Percentiles rank a stretch among this genome's conserved stretches.
Evolutionary conservation across 2,113 vertebrate genomes (phyloP).

Genomic region (Atractosteus spatula): DNA sequence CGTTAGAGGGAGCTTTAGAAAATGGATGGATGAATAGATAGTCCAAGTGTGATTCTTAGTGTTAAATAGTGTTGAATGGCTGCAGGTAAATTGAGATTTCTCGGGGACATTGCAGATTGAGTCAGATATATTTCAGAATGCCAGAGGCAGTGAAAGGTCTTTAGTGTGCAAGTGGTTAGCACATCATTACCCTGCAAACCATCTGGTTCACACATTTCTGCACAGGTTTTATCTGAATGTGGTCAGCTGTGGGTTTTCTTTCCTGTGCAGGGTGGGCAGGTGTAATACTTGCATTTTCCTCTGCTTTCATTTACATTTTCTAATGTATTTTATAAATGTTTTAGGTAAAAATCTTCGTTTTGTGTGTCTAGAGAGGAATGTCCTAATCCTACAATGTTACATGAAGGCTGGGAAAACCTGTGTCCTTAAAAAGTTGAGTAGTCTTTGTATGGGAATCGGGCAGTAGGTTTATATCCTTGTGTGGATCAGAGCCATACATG

Average conservation of each 20-base stretch:
- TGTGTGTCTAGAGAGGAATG: no score
- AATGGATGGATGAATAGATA: no score
- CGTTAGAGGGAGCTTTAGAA: no score
- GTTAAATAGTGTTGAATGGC: not conserved
- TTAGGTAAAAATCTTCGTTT: no score
- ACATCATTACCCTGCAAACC: not conserved
- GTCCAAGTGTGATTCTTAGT: not conserved
- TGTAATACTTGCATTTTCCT: not conserved
- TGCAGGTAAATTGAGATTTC: not conserved
- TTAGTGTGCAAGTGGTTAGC: not conserved
- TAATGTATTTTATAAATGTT: no score
- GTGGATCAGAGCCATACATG: no score
- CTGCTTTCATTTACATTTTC: no score
- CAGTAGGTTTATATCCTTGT: no score
- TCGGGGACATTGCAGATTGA: not conserved
- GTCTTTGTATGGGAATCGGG: no score
- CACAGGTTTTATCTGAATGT: not conserved
- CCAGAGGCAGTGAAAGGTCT: conserved; percentile 10
- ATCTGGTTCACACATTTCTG: conserved; percentile 2
- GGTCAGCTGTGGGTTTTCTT: not conserved
- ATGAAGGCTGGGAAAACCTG: no score
- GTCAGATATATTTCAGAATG: not conserved
- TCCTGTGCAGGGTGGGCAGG: not conserved
- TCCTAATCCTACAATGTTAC: no score
- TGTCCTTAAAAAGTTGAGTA: no score